Evolutionary conservation across 2,797 vertebrate genomes (phyloP), one percentile per base, ranked within the genome.

Genomic region (Sciurus vulgaris): DNA sequence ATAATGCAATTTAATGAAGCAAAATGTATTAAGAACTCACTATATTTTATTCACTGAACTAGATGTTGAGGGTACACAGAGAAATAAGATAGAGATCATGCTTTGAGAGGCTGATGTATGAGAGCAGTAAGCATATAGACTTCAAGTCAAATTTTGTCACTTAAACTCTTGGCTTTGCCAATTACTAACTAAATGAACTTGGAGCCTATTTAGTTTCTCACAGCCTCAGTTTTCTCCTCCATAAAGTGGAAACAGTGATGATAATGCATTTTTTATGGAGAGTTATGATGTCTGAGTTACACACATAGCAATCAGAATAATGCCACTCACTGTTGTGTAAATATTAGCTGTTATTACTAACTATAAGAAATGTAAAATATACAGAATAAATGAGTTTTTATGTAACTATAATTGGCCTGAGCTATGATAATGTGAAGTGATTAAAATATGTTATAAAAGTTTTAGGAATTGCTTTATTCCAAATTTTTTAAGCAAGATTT

Each of bases 391-490:
- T 38, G 72, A 82, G 28, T 47, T n/a, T 38, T 77, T 65, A 38
- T 41, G 51, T 65, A 86, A 51, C 20, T 92, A 24, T 77, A 86
- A 65, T 49, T 67, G 17, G 28, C n/a, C 67, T 13, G 91, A 38
- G 15, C 59, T 76, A 30, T 47, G 7, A 59, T 61, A 79, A 54
- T 38, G 26, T 76, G n/a, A 91, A 47, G 13, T 92, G 77, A 54
- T 33, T 28, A 85, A 89, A 85, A 24, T 38, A 92, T 51, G 41
- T 20, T 65, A 84, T 92, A 89, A 8, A 33, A 85, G 5, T 85
- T 91, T 85, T 81, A 69, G 38, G 20, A 92, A 89, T 89, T 9
- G 79, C 30, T 69, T 92, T 78, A 51, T 94, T 73, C 13, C 11
- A 54, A 82, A 22, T 56, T 20, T 56, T 56, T 47, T 14, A 89